These are phyloP conservation scores for Hydrozoanthus gracilis DNA, from an alignment of 92 coral and sea anemone species.

Conservation along the genomic window DNA sequence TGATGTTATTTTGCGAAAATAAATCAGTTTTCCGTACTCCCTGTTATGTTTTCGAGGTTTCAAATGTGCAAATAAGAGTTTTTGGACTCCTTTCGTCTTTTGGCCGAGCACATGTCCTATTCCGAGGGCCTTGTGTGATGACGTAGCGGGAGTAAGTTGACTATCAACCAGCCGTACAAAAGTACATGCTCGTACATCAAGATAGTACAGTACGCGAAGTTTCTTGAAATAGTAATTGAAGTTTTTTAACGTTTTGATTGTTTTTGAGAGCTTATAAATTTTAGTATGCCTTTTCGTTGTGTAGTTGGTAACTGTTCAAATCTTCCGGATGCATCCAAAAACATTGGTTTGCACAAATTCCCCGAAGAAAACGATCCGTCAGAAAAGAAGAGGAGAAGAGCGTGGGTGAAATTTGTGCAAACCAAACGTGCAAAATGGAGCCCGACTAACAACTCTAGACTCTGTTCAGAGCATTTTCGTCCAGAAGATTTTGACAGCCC, in stretches of 20 bases:
- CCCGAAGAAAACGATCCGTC: constrained; percentile 37
- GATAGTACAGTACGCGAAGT: background rate
- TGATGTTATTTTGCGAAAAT: too few species aligned
- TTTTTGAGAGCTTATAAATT: background rate
- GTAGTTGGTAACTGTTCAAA: constrained; percentile 58
- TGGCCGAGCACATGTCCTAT: background rate
- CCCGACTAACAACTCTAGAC: constrained; percentile 40
- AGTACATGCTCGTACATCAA: too few species aligned
- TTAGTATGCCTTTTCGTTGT: background rate
- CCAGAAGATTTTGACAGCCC: constrained; percentile 55
- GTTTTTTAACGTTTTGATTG: background rate
- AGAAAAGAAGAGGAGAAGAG: constrained; percentile 20
- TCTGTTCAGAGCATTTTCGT: constrained; percentile 54
- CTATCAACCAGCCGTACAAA: background rate
- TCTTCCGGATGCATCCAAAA: constrained; percentile 53
- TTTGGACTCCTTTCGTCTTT: too few species aligned
- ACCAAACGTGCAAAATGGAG: constrained; percentile 56
- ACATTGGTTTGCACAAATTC: constrained; percentile 53
- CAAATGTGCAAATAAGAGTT: too few species aligned
- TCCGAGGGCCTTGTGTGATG: background rate
- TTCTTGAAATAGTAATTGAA: too few species aligned
- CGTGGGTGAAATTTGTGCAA: constrained; percentile 50
- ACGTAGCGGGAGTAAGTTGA: background rate
- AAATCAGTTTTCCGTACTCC: too few species aligned
- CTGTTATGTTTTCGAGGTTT: too few species aligned